These are phyloP conservation scores for Pararge aegeria DNA, from an alignment of 1,140 invertebrate species.

Conservation along the genomic window DNA sequence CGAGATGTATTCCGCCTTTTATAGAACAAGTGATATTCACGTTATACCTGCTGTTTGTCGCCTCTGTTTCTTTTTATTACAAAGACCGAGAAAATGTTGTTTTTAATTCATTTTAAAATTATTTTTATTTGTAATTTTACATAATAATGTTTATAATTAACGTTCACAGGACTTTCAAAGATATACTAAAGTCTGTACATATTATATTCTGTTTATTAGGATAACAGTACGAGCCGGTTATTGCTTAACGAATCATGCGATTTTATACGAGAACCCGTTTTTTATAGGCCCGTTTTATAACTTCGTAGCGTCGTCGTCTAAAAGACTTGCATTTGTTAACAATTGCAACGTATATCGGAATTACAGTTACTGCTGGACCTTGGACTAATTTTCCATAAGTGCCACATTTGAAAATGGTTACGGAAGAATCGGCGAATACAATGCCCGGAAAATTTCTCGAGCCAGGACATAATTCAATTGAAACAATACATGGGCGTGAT, in stretches of 20 bases:
- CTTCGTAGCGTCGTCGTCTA: not conserved
- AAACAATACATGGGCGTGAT: constrained; percentile 66
- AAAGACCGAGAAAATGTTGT: not conserved
- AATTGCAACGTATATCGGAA: not conserved
- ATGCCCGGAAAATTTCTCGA: constrained; percentile 53
- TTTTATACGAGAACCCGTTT: not conserved
- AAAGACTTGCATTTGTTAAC: not conserved
- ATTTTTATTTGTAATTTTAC: no score
- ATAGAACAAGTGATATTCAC: constrained; percentile 40
- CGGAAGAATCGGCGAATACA: constrained; percentile 41
- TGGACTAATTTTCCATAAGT: constrained; percentile 14
- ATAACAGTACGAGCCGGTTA: not conserved
- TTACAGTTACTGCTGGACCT: constrained; percentile 6
- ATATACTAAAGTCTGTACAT: no score
- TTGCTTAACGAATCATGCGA: not conserved
- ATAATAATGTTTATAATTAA: not conserved
- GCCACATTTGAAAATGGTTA: constrained; percentile 12
- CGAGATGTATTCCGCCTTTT: constrained; percentile 50
- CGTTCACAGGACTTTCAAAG: no score
- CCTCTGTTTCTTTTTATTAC: not conserved
- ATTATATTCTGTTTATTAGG: no score
- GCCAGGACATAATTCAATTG: constrained; percentile 51
- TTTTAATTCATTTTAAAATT: no score
- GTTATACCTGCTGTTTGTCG: constrained; percentile 15
- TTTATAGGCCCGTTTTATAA: not conserved